These are phyloP conservation scores for Aptenodytes patagonicus DNA, from an alignment of 2,113 vertebrate genomes.

Conservation along the genomic window DNA sequence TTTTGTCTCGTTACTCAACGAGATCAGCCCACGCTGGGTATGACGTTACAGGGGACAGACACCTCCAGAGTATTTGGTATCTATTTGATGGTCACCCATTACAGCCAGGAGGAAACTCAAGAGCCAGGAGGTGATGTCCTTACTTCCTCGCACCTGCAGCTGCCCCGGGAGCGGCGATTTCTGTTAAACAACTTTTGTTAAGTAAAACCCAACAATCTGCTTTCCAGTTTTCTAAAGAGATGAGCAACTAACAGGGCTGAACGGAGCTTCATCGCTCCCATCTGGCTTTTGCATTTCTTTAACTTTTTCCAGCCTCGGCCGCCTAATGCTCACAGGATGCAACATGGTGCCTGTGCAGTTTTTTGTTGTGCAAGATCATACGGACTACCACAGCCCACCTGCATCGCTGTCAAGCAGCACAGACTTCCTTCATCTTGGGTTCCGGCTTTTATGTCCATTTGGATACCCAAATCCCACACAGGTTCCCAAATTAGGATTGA, in stretches of 20 bases:
- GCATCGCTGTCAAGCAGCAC: not conserved
- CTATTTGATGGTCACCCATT: not conserved
- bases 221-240: not conserved
- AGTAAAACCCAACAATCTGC: not conserved
- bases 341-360: rapidly evolving
- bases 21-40: not conserved
- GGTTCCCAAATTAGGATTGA: not conserved
- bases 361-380: not conserved
- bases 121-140: not conserved
- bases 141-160: not conserved
- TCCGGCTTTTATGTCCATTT: not conserved
- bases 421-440: not conserved
- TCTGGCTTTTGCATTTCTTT: not conserved
- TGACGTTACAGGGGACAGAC: not conserved
- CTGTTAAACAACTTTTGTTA: not conserved
- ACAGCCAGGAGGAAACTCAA: not conserved
- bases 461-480: not conserved
- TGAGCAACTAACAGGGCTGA: not conserved
- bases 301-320: not conserved
- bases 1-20: not conserved
- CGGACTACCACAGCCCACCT: not conserved
- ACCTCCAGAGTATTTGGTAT: not conserved
- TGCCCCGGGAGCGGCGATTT: not conserved
- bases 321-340: not conserved
- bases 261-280: not conserved